These are phyloP conservation scores for Chrysina gloriosa DNA, from an alignment of 2,888 invertebrate genomes.

Conservation along the genomic window DNA sequence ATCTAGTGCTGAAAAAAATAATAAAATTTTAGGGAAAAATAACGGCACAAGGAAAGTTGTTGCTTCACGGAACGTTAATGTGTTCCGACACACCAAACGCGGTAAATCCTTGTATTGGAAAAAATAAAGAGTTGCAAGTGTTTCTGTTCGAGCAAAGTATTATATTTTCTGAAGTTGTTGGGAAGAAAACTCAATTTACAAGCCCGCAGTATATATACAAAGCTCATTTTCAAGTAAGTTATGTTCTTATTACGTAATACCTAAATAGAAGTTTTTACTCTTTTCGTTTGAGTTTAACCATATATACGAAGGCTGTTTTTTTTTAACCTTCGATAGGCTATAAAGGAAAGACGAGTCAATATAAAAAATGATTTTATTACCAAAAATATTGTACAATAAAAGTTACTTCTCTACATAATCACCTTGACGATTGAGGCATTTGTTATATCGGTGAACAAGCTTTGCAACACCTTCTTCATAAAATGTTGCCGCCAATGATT, in stretches of 20 bases:
- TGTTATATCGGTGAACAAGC: too few species aligned
- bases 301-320: too few species aligned
- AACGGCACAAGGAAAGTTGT: slow-evolving; percentile 94
- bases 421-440: too few species aligned
- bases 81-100: slow-evolving; percentile 75
- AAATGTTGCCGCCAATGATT: too few species aligned
- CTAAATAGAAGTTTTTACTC: too few species aligned
- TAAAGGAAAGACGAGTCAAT: too few species aligned
- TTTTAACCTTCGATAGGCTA: too few species aligned
- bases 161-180: slow-evolving; percentile 94
- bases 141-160: slow-evolving; percentile 99
- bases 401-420: too few species aligned
- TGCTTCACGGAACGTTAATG: slow-evolving; percentile 84
- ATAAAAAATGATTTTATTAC: too few species aligned
- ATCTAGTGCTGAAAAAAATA: background rate
- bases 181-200: slow-evolving; percentile 91
- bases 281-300: background rate
- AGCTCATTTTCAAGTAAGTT: slow-evolving; percentile 90
- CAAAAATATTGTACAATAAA: too few species aligned
- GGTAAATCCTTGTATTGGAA: slow-evolving; percentile 58
- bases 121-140: slow-evolving; percentile 89
- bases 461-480: too few species aligned
- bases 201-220: slow-evolving; percentile 96
- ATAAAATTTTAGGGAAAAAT: slow-evolving; percentile 84
- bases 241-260: too few species aligned